Conservation (phyloP, 2,113 vertebrate genomes). For the Guaruba guarouba region DNA sequence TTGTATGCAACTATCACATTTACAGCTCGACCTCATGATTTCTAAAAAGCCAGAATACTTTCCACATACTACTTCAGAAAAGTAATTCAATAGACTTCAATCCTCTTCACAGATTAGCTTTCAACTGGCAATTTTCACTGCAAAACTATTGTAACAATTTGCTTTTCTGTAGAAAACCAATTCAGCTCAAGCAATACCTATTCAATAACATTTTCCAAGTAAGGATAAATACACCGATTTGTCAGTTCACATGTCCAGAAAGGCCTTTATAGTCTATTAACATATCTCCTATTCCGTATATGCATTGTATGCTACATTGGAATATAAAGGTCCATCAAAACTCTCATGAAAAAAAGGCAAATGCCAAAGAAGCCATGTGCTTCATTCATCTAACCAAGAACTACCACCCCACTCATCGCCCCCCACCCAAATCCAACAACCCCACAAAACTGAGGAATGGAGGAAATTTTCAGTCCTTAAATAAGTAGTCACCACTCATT, state of each 20-base stretch:
- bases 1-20: background rate
- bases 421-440: background rate
- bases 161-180: background rate
- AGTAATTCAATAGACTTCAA: background rate
- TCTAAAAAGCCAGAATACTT: background rate
- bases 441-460: rapidly evolving
- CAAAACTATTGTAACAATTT: background rate
- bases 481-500: background rate
- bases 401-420: background rate
- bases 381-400: background rate
- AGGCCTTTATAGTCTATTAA: background rate
- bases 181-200: background rate
- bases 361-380: too few species aligned
- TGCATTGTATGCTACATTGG: background rate
- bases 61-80: background rate
- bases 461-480: background rate
- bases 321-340: background rate
- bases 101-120: slow-evolving; percentile 17
- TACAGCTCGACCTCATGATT: background rate
- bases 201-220: background rate
- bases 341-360: background rate
- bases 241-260: background rate
- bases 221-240: background rate
- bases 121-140: slow-evolving; percentile 2
- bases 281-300: background rate